Percentiles rank a stretch among this genome's conserved stretches.
Conservation (phyloP, 2,888 invertebrate species). For the Ditula angustiorana region DNA sequence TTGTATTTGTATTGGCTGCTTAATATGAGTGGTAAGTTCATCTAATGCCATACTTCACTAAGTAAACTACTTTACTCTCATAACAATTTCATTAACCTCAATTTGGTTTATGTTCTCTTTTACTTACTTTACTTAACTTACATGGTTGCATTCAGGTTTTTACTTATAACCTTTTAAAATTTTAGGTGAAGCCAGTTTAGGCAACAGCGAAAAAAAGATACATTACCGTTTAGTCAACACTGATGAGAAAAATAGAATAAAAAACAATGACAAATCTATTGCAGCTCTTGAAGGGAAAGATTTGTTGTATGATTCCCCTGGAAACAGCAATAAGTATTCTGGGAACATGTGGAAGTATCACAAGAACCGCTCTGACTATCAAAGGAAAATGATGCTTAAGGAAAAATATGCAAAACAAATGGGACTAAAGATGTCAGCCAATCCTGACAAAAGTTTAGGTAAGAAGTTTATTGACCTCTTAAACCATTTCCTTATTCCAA, state of each 20-base stretch:
- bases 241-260: slow-evolving; percentile 69
- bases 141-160: background rate
- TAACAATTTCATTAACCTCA: too few relatives aligned
- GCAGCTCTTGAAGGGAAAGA: slow-evolving; percentile 74
- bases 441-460: slow-evolving; percentile 66
- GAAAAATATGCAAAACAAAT: slow-evolving; percentile 70
- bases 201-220: slow-evolving; percentile 58
- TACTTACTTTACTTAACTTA: background rate
- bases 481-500: background rate
- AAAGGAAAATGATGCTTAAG: slow-evolving; percentile 64
- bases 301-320: slow-evolving; percentile 64
- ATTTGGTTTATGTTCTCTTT: background rate
- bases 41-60: too few relatives aligned
- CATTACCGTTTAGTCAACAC: slow-evolving; percentile 65
- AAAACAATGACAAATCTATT: slow-evolving; percentile 79
- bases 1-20: slow-evolving; percentile 89
- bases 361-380: slow-evolving; percentile 59
- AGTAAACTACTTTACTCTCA: too few relatives aligned
- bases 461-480: slow-evolving; percentile 22
- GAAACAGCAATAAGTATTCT: slow-evolving; percentile 54
- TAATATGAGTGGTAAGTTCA: slow-evolving; percentile 74
- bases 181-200: slow-evolving; percentile 64
- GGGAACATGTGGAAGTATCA: slow-evolving; percentile 70
- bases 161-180: slow-evolving; percentile 49
- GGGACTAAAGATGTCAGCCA: slow-evolving; percentile 55